phyloP scores from a whole-genome alignment of 2,797 vertebrate species.

The Champsocephalus gunnari region DNA sequence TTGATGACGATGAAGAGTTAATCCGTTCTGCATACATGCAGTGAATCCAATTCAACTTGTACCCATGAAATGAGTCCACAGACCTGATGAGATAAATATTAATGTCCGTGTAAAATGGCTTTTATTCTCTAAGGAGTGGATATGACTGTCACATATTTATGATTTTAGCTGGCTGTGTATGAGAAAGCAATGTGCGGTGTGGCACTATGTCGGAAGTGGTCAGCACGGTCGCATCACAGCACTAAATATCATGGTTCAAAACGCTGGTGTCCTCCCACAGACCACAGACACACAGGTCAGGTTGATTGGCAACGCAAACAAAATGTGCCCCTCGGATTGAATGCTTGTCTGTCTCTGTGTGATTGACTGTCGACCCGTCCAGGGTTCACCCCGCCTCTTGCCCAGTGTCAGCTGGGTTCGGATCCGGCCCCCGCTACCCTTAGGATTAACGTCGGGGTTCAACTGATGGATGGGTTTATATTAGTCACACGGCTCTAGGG shows the following conservation, averaged over 20 bases:
- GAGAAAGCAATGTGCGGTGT: neutral
- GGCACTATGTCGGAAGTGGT: neutral
- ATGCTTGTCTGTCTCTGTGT: neutral
- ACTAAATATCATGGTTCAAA: neutral
- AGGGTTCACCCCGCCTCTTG: neutral
- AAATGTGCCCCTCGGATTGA: neutral
- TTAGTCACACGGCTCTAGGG: neutral
- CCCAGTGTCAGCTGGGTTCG: neutral
- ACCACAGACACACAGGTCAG: neutral
- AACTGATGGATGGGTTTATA: neutral
- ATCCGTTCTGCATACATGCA: neutral
- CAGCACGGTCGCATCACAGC: neutral
- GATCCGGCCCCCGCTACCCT: neutral
- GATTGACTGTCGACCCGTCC: constrained; percentile 2
- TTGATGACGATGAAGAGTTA: neutral
- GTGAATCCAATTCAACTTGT: neutral
- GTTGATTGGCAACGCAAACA: neutral
- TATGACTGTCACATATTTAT: neutral
- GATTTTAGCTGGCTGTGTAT: neutral
- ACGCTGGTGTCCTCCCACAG: neutral
- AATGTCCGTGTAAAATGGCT: neutral
- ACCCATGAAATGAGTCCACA: neutral
- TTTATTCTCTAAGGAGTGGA: neutral
- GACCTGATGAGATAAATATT: neutral
- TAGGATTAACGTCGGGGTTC: neutral